These are phyloP conservation scores for Brassicogethes aeneus DNA, from an alignment of 2,888 invertebrate species.

Conservation along the genomic window DNA sequence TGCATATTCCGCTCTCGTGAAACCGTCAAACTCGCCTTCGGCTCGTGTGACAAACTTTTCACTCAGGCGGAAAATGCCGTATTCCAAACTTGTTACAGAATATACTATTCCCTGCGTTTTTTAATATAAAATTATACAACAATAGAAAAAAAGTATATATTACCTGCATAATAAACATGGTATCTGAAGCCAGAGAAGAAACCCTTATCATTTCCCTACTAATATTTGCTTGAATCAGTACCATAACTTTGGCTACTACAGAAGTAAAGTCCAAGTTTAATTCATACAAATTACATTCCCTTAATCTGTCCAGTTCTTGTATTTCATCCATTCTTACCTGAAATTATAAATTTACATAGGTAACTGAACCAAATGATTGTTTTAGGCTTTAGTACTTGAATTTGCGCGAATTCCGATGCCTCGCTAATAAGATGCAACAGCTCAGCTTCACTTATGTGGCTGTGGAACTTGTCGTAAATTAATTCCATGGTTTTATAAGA, in stretches of 20 bases:
- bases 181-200: slow-evolving; percentile 82
- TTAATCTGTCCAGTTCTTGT: slow-evolving; percentile 75
- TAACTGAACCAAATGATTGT: slow-evolving; percentile 1
- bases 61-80: no score
- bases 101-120: slow-evolving; percentile 2
- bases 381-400: slow-evolving; percentile 51
- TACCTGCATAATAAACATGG: slow-evolving; percentile 82
- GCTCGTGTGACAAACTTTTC: no score
- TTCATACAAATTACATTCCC: slow-evolving; percentile 65
- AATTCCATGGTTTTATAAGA: slow-evolving; percentile 91
- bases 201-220: slow-evolving; percentile 72
- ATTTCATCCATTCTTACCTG: slow-evolving; percentile 92
- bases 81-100: no score
- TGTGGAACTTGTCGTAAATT: slow-evolving; percentile 74
- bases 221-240: slow-evolving; percentile 83
- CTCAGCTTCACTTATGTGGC: slow-evolving; percentile 77
- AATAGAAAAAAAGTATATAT: slow-evolving; percentile 1
- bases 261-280: slow-evolving; percentile 81
- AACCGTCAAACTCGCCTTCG: no score
- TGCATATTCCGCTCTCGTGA: no score
- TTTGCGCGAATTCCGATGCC: slow-evolving; percentile 91
- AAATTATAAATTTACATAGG: slow-evolving; percentile 12
- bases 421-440: slow-evolving; percentile 85
- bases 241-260: slow-evolving; percentile 90
- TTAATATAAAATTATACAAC: neutral